phyloP scores from a whole-genome alignment of 2,888 invertebrate genomes.

The Chorisops tibialis region DNA sequence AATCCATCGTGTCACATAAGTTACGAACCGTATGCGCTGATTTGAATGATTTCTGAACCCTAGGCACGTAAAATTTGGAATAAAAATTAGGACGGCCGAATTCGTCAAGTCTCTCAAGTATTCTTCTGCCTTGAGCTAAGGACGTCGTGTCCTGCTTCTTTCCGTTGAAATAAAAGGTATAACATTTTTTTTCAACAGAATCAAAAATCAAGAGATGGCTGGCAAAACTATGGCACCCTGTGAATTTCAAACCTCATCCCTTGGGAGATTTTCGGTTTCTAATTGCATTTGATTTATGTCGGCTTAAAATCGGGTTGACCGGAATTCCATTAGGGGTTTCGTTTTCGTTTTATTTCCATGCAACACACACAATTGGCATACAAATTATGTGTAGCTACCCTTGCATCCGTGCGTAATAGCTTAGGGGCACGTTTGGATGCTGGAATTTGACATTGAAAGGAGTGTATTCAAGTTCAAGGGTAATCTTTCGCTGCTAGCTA shows the following conservation, averaged over 20 bases:
- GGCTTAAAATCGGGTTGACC: not conserved
- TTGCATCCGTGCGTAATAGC: not conserved
- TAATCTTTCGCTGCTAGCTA: not conserved
- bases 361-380: not conserved
- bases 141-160: no score
- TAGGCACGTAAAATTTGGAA: no score
- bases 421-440: not conserved
- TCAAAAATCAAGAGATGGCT: not conserved
- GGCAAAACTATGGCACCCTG: not conserved
- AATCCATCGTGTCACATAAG: no score
- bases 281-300: slow-evolving; percentile 9
- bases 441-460: not conserved
- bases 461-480: slow-evolving; percentile 2
- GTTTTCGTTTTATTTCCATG: not conserved
- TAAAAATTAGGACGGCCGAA: no score
- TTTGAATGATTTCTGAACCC: no score
- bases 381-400: not conserved
- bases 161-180: no score
- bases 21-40: no score
- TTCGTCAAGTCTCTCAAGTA: no score
- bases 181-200: no score
- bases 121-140: no score
- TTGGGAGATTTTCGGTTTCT: not conserved
- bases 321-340: not conserved
- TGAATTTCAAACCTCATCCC: not conserved